Base-by-base conservation (phyloP, 2,797 vertebrate species). In the Cuniculus paca region DNA sequence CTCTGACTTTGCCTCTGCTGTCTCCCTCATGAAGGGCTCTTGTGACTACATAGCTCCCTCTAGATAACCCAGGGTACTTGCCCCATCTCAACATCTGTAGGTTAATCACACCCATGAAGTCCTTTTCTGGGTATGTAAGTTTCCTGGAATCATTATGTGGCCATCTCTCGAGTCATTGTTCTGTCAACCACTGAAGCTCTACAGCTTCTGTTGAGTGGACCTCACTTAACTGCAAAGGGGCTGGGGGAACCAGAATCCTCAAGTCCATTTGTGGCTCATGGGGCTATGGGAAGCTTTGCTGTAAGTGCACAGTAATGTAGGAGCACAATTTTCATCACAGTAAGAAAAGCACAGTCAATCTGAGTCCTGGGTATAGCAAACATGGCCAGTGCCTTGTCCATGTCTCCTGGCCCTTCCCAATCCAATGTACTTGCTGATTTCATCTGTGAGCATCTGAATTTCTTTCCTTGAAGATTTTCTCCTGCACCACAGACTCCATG, bases 331-430 rank as follows among this genome's bases (percentile, higher is more conserved):
- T 24, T 48, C 45, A 34, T 26, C 74, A 24, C 26, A 56, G 13
- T 14, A 75, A 42, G 34, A 82, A 75, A 74, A 31, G 45, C n/a
- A n/a, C 50, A 74, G 39, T 45, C n/a, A 14, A 36, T 16, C 70
- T 50, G 34, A 16, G 39, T 50, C 31, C 54, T 83, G 68, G 9
- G 2, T 39, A 19, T 28, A 28, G 65, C 42, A n/a, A 31, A 14
- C 12, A 7, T 0, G 8, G 52, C 16, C 65, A 20, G 2, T 7
- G 6, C 45, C 28, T 39, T 34, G 4, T 2, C 24, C 16, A 13
- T 13, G 63, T 54, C 22, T 13, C 61, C 42, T 39, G 45, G 45
- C 20, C 90, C 80, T 75, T 39, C 11, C n/a, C 45, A 54, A 8
- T 39, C 17, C 42, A 34, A 5, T 14, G 16, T 11, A 72, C 68